Conservation (phyloP, 2,888 invertebrate genomes). For the Drosophila eohydei region DNA sequence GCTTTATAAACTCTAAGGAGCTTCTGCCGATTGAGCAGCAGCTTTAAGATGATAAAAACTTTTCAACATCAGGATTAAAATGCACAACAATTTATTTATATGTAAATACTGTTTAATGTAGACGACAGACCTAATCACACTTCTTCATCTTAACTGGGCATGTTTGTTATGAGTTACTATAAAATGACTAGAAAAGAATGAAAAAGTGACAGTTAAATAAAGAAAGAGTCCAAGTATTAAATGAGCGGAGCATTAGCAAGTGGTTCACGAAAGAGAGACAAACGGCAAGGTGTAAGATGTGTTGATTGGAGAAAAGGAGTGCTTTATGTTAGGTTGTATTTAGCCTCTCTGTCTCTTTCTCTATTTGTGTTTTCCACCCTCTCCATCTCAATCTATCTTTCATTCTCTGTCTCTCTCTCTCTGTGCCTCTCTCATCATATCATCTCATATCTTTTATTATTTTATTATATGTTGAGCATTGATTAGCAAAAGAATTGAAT, state of each 20-base stretch:
- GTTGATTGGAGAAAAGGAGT: too few species aligned
- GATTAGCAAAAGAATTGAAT: slow-evolving; percentile 53
- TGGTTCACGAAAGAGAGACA: too few species aligned
- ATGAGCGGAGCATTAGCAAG: too few species aligned
- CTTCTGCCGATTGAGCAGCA: slow-evolving; percentile 11
- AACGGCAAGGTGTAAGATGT: too few species aligned
- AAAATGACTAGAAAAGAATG: too few species aligned
- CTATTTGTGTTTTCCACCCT: not conserved
- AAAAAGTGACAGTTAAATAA: not conserved
- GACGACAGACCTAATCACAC: not conserved
- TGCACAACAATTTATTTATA: not conserved
- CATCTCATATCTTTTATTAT: slow-evolving; percentile 4
- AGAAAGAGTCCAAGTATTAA: too few species aligned
- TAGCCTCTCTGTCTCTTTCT: not conserved
- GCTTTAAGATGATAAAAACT: not conserved
- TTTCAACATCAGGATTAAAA: not conserved
- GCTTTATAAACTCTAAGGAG: slow-evolving; percentile 22
- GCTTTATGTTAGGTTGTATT: too few species aligned
- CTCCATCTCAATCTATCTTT: not conserved
- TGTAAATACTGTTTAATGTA: not conserved
- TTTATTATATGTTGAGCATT: slow-evolving; percentile 46
- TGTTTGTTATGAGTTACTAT: too few species aligned
- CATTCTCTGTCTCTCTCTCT: not conserved
- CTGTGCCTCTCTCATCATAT: not conserved
- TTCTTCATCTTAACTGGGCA: too few species aligned